These are phyloP conservation scores for Carabus problematicus DNA, from an alignment of 2,888 invertebrate species.

Conservation along the genomic window DNA sequence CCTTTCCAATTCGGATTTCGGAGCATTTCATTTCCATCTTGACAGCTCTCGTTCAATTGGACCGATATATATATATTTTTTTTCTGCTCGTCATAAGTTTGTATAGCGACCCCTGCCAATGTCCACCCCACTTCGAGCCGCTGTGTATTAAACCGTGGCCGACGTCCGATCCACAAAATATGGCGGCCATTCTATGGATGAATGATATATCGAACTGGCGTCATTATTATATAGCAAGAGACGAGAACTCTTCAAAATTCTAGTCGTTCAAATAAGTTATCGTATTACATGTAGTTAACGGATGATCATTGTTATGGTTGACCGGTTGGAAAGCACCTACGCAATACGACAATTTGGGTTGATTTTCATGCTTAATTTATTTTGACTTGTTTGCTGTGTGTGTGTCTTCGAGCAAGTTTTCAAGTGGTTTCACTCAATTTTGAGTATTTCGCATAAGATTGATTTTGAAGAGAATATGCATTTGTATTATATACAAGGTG, in stretches of 20 bases:
- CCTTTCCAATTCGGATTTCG: not conserved
- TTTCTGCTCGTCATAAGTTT: no score
- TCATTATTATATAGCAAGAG: constrained; percentile 32
- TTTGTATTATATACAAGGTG: no score
- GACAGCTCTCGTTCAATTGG: constrained; percentile 8
- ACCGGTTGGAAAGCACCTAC: constrained; percentile 5
- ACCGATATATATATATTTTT: constrained; percentile 10
- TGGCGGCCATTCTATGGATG: constrained; percentile 13
- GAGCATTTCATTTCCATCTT: constrained; percentile 10
- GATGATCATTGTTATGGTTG: not conserved
- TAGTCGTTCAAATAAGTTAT: constrained; percentile 12
- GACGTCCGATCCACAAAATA: constrained; percentile 6
- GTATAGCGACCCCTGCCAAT: no score
- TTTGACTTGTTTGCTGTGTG: constrained; percentile 29
- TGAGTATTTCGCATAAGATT: not conserved
- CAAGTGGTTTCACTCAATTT: constrained; percentile 2
- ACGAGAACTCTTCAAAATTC: constrained; percentile 33
- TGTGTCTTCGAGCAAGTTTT: not conserved
- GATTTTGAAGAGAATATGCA: no score
- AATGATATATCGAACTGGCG: constrained; percentile 37
- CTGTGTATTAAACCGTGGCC: no score
- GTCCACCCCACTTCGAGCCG: no score
- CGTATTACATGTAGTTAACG: not conserved
- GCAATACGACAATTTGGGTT: constrained; percentile 33
- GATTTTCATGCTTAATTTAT: constrained; percentile 41